Base-by-base conservation (phyloP, 2,888 invertebrate species). In the Teinopalpus imperialis region DNA sequence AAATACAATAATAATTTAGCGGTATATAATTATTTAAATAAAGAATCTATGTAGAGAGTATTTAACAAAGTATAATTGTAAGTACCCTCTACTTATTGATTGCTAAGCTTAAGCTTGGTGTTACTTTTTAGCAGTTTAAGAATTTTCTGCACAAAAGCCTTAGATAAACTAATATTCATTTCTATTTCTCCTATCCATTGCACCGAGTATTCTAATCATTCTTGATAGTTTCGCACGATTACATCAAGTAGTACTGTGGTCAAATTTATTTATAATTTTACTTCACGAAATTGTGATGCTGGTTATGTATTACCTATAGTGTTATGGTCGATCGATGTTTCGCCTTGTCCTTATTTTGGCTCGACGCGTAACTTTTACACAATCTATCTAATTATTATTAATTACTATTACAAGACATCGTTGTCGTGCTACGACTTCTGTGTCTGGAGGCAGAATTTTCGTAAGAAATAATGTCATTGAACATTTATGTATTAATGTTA, bases 271-370 rank as follows among this genome's bases (percentile, higher is more conserved):
- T 30, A 30, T 3, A n/a, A 30, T n/a, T 14, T n/a, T 0, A 30
- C n/a, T 14, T 16, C 16, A 16, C 1, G 5, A 27, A 35, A 29
- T 43, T 14, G 21, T 10, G 6, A 13, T 27, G 27, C 36, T 35
- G 29, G 7, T 13, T 5, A 8, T 34, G 8, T 13, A 27, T 42
- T 27, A n/a, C n/a, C 35, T 35, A 9, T 39, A 13, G 14, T 29
- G 18, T 1, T 39, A 35, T 21, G 44, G 46, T 43, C 43, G 46
- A 35, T 52, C 44, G 54, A 36, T 43, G 48, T 44, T 46, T 77
- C 49, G 64, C 79, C 80, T 80, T 81, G 80, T 77, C 70, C 79
- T 66, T 73, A 66, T 76, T 80, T 69, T 53, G 50, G 53, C 37
- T 31, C 42, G 50, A 52, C 53, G 52, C 52, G 48, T 52, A 54